phyloP scores from a whole-genome alignment of 2,888 invertebrate species.

The Drosophila monieri region DNA sequence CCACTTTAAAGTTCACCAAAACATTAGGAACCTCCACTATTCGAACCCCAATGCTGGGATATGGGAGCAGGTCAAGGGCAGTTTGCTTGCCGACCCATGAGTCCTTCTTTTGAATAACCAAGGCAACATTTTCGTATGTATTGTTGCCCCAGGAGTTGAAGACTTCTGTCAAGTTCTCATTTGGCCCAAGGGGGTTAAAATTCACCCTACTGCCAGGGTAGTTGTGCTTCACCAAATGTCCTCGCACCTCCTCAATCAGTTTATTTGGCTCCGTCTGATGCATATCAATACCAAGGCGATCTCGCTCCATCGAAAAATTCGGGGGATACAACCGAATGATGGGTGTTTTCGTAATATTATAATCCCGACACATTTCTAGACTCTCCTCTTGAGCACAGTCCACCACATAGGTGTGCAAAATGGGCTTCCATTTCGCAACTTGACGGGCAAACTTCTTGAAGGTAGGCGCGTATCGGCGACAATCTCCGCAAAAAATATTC shows the following conservation, averaged over 20 bases:
- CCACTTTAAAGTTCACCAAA: conserved; percentile 14
- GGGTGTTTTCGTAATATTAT: conserved; percentile 38
- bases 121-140: background rate
- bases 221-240: conserved; percentile 19
- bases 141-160: background rate
- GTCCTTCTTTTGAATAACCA: conserved; percentile 39
- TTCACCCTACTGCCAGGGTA: conserved; percentile 20
- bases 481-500: conserved; percentile 97
- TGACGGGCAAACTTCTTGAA: conserved; percentile 44
- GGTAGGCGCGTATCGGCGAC: conserved; percentile 92
- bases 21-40: conserved; percentile 9
- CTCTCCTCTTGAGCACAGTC: conserved; percentile 59
- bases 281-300: background rate
- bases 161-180: background rate
- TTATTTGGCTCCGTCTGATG: background rate
- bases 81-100: conserved; percentile 47
- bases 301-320: background rate
- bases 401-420: conserved; percentile 44
- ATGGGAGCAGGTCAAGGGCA: conserved; percentile 34
- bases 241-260: background rate
- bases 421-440: conserved; percentile 41
- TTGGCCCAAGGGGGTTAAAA: conserved; percentile 20
- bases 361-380: conserved; percentile 53
- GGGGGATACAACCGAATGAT: conserved; percentile 40
- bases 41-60: conserved; percentile 46